Evolutionary conservation across 2,113 vertebrate genomes (phyloP), one percentile per base, ranked within the genome.

Genomic region (Chelonoidis abingdonii): DNA sequence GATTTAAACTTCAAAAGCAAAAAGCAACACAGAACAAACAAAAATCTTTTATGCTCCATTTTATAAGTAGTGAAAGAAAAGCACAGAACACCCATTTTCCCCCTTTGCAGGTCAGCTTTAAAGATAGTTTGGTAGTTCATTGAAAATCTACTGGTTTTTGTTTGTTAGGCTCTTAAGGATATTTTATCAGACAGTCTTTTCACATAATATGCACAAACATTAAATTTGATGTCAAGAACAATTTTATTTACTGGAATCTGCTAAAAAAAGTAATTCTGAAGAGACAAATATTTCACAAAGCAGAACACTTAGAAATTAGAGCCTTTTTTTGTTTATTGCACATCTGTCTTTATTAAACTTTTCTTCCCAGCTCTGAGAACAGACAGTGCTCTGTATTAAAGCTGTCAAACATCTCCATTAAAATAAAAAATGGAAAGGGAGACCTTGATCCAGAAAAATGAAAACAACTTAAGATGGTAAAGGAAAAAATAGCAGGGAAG

Each of bases 401-500:
- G 90, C 56, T 90, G 93, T n/a, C 87, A 89, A 92, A 84, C 11
- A 86, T 8, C 38, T 93, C 89, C 87, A 89, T 82, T 91, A 92
- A 83, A 93, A 81, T 21, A 14, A 89, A 91, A 96, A 88, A 79
- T 10, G 88, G 79, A 72, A 69, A 88, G 65, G 56, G 41, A 95
- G 59, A 81, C 49, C 83, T 91, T 90, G 81, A 93, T 62, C 31
- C 69, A 76, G 78, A 86, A 92, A 87, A 79, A 85, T 2, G 5
- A 90, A 94, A 89, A 81, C 17, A 47, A 87, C 81, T 87, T 86
- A 81, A 93, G 83, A 86, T 10, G 85, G 90, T 85, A 84, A 93
- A 96, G 95, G 86, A 80, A 96, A 84, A 89, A 94, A 90, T 22
- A 86, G 59, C 88, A 94, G 69, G 29, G 94, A 84, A 94, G 41